A percentile compares a stretch with the other conserved stretches of the same genome.
phyloP scores from a whole-genome alignment of 2,113 vertebrate species.

The Cyprinodon brontotheroides region DNA sequence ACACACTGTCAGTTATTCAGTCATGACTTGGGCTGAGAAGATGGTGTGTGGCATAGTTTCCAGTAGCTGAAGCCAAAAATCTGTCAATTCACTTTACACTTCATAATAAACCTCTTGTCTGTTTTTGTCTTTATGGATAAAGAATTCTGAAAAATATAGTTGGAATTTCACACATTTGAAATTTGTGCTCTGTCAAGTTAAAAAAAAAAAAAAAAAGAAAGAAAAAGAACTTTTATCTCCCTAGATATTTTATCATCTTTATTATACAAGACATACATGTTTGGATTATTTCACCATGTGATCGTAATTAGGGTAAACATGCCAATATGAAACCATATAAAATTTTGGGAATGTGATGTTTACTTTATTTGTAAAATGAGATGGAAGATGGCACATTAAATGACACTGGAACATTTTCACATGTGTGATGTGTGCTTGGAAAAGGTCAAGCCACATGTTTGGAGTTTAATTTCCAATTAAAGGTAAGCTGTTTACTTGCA shows the following conservation, averaged over 20 bases:
- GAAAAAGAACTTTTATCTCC: not conserved
- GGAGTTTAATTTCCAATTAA: too few relatives aligned
- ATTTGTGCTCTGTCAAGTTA: not conserved
- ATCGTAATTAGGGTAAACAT: too few relatives aligned
- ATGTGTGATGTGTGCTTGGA: too few relatives aligned
- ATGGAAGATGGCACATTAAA: too few relatives aligned
- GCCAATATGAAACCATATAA: too few relatives aligned
- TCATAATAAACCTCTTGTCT: conserved; percentile 50
- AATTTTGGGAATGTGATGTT: too few relatives aligned
- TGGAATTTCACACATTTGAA: not conserved
- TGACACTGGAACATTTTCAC: too few relatives aligned
- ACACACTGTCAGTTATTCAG: conserved; percentile 40
- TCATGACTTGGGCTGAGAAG: conserved; percentile 17
- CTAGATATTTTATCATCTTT: not conserved
- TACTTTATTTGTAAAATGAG: too few relatives aligned
- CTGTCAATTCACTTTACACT: conserved; percentile 68
- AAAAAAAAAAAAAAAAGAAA: too few relatives aligned
- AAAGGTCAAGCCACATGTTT: too few relatives aligned
- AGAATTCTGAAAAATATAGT: not conserved
- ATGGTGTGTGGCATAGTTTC: conserved; percentile 47
- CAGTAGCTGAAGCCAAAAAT: conserved; percentile 46
- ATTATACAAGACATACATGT: not conserved
- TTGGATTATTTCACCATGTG: too few relatives aligned
- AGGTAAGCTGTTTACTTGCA: too few relatives aligned
- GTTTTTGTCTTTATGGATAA: not conserved